These are phyloP conservation scores for Cepaea hortensis DNA, from an alignment of 2,888 invertebrate species.

Conservation along the genomic window DNA sequence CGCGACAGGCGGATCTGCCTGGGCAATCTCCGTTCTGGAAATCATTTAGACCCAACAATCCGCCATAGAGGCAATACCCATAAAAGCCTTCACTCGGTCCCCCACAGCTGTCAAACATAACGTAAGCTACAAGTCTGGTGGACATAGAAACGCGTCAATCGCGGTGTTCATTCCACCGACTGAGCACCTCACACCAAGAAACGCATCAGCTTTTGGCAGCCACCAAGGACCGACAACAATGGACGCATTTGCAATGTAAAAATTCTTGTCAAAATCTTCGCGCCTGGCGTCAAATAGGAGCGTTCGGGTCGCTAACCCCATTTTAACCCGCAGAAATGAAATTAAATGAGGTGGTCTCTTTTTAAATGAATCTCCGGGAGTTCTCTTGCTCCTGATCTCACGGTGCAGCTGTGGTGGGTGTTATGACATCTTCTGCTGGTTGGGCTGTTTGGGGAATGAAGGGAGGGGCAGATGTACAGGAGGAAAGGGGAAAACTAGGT, in stretches of 20 bases:
- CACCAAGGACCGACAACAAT: constrained; percentile 6
- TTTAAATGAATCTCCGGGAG: not conserved
- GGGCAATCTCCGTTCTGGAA: not conserved
- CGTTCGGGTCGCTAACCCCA: constrained; percentile 38
- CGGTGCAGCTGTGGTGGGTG: not conserved
- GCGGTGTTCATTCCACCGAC: not conserved
- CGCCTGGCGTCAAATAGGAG: not conserved
- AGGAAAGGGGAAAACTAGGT: not conserved
- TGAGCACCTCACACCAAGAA: constrained; percentile 10
- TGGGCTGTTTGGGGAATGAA: not conserved
- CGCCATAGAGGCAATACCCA: constrained; percentile 12
- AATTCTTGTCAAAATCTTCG: constrained; percentile 43
- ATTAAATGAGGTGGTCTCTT: constrained; percentile 41
- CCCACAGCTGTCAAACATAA: constrained; percentile 24
- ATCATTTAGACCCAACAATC: constrained; percentile 6
- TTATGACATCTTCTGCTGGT: not conserved
- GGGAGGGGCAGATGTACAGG: too few relatives aligned
- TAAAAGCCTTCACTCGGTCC: constrained; percentile 20
- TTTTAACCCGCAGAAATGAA: constrained; percentile 40
- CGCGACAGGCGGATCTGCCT: too few relatives aligned
- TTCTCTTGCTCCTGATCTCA: not conserved
- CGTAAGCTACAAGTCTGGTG: constrained; percentile 1
- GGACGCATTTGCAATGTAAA: constrained; percentile 47
- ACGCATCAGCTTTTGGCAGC: constrained; percentile 25
- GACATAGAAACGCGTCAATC: constrained; percentile 8